Evolutionary conservation across 1,140 invertebrate species (phyloP).

Genomic region (Chymomyza costata): DNA sequence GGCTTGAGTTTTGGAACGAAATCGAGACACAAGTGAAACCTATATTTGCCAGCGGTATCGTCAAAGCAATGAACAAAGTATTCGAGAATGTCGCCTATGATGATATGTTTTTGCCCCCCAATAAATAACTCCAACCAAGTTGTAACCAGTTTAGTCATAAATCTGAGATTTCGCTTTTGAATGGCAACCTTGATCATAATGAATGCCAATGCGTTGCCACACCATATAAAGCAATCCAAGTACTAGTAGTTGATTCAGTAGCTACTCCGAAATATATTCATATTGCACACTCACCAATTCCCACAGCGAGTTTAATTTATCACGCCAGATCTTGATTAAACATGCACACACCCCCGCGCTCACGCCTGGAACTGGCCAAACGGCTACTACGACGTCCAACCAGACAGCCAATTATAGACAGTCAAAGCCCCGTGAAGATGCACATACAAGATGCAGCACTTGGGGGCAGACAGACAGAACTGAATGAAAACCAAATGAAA

Average conservation of each 20-base stretch:
- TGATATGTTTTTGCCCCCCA: slow-evolving; percentile 36
- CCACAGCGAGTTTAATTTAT: slow-evolving; percentile 48
- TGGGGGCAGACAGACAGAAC: slow-evolving; percentile 24
- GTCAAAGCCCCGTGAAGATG: slow-evolving; percentile 63
- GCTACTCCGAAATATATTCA: no score
- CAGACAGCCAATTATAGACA: slow-evolving; percentile 67
- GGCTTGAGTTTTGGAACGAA: slow-evolving; percentile 42
- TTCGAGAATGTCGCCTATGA: slow-evolving; percentile 19
- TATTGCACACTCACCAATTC: slow-evolving; percentile 21
- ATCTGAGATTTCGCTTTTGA: background rate
- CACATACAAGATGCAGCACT: slow-evolving; percentile 44
- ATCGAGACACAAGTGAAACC: slow-evolving; percentile 23
- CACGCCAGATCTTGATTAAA: slow-evolving; percentile 64
- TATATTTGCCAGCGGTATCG: slow-evolving; percentile 13
- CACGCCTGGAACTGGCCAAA: no score
- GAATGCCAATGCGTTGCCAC: background rate
- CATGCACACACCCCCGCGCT: slow-evolving; percentile 32
- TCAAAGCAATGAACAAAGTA: slow-evolving; percentile 1
- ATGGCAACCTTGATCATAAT: slow-evolving; percentile 6
- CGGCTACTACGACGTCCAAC: slow-evolving; percentile 13
- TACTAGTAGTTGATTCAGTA: background rate
- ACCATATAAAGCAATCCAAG: slow-evolving; percentile 11
- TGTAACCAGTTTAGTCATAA: background rate
- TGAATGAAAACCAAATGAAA: slow-evolving; percentile 56
- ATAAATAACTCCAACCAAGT: no score